Evolutionary conservation across 1,140 invertebrate species (phyloP), one percentile per base, ranked within the genome.

Genomic region (Eupeodes corollae): DNA sequence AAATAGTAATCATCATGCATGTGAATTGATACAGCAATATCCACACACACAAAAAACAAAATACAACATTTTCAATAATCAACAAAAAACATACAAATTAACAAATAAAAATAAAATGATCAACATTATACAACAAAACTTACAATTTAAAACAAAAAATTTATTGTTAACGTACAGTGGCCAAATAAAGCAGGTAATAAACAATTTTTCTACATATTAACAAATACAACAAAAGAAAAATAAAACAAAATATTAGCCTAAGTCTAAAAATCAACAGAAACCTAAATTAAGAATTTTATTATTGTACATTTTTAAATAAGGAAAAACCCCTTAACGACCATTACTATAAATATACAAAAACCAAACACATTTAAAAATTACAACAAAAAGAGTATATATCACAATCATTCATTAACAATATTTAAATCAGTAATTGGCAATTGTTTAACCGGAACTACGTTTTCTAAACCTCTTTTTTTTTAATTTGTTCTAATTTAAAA

Each of bases 131-230:
- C 40, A 42, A 42, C 40, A 46, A 57, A 12, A 49, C 53, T 34
- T 50, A 46, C 47, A 53, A 46, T 46, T 30, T 15, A 44, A 44
- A 44, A 44, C 42, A 44, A 44, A 44, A 13, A 43, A 44, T 42
- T 42, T 26, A 45, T 44, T 44, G 21, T 49, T 41, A 41, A 50
- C 30, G 12, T 34, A 33, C 15, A 37, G 44, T 51, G 37, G 44
- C 40, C 49, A 51, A 51, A 47, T 51, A 47, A 47, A 47, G 19
- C 49, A 47, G 49, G 49, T 51, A 21, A 51, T 18, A 43, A 43
- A 32, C 21, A 26, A 26, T 26, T 26, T 26, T 26, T 26, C 21
- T 26, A 26, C 21, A 26, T 26, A 5, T 18, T 6, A 18, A 42
- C 40, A 42, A 42, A n/a, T n/a, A n/a, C n/a, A n/a, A n/a, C n/a